Evolutionary conservation across 2,888 invertebrate genomes (phyloP).

Genomic region (Caenorhabditis wallacei): DNA sequence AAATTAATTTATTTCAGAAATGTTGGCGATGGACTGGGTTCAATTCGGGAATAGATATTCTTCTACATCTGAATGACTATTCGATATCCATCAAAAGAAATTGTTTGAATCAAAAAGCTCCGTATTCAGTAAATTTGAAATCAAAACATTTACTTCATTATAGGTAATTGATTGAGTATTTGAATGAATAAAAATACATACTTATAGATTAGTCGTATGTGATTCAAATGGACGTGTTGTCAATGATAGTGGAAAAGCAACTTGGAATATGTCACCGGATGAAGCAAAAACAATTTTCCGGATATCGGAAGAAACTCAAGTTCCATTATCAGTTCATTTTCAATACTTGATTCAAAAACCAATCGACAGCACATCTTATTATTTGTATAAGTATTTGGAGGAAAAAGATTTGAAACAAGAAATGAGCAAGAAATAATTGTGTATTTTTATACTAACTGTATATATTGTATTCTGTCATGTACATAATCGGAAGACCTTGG

Average conservation of each 20-base stretch:
- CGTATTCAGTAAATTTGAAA: slow-evolving; percentile 69
- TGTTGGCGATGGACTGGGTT: slow-evolving; percentile 79
- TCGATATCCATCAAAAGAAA: slow-evolving; percentile 69
- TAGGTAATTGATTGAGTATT: slow-evolving; percentile 55
- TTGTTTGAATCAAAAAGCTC: slow-evolving; percentile 65
- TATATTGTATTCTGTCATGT: not conserved
- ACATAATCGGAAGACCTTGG: too few species aligned
- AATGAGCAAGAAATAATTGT: not conserved
- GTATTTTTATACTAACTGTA: not conserved
- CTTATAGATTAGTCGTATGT: slow-evolving; percentile 53
- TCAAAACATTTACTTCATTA: slow-evolving; percentile 66
- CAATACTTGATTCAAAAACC: slow-evolving; percentile 60
- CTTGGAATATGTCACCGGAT: slow-evolving; percentile 43
- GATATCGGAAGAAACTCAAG: slow-evolving; percentile 42
- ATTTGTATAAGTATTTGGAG: slow-evolving; percentile 12
- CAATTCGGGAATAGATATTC: slow-evolving; percentile 76
- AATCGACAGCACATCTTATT: slow-evolving; percentile 1
- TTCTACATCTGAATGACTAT: slow-evolving; percentile 68
- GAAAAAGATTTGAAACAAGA: not conserved
- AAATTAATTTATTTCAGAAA: too few species aligned
- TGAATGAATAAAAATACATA: not conserved
- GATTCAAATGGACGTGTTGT: slow-evolving; percentile 34
- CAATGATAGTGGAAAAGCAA: slow-evolving; percentile 51
- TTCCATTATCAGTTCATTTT: slow-evolving; percentile 68
- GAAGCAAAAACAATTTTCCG: slow-evolving; percentile 55